Conservation (phyloP, 2,888 invertebrate species). For the Parthenolecanium corni region DNA sequence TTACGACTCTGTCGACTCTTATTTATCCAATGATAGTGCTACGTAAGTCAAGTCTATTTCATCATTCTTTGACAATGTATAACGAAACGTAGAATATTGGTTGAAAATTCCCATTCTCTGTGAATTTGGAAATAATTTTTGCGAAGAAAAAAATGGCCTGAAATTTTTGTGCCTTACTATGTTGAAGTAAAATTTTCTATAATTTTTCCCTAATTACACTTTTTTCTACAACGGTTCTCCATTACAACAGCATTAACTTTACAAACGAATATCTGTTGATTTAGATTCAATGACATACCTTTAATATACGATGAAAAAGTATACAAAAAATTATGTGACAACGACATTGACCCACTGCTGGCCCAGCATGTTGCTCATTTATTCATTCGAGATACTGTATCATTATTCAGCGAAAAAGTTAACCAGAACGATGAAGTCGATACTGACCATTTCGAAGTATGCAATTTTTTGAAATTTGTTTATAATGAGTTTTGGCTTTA, state of each 20-base stretch:
- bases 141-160: neutral
- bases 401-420: constrained; percentile 87
- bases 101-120: too few relatives aligned
- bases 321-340: constrained; percentile 68
- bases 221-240: too few relatives aligned
- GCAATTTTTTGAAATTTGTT: constrained; percentile 7
- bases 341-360: constrained; percentile 83
- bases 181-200: too few relatives aligned
- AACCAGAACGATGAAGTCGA: constrained; percentile 86
- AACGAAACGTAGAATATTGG: too few relatives aligned
- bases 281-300: constrained; percentile 83
- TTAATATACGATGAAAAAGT: constrained; percentile 73
- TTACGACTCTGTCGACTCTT: constrained; percentile 96
- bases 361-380: constrained; percentile 95
- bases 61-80: too few relatives aligned
- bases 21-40: constrained; percentile 78
- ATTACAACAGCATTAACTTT: too few relatives aligned
- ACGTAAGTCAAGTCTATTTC: constrained; percentile 43
- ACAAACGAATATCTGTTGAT: too few relatives aligned
- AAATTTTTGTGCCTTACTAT: too few relatives aligned
- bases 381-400: constrained; percentile 93
- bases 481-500: neutral
- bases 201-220: too few relatives aligned
- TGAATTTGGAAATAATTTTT: neutral
- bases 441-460: constrained; percentile 95